phyloP scores from a whole-genome alignment of 1,140 invertebrate species.

The Drosophila tristis region DNA sequence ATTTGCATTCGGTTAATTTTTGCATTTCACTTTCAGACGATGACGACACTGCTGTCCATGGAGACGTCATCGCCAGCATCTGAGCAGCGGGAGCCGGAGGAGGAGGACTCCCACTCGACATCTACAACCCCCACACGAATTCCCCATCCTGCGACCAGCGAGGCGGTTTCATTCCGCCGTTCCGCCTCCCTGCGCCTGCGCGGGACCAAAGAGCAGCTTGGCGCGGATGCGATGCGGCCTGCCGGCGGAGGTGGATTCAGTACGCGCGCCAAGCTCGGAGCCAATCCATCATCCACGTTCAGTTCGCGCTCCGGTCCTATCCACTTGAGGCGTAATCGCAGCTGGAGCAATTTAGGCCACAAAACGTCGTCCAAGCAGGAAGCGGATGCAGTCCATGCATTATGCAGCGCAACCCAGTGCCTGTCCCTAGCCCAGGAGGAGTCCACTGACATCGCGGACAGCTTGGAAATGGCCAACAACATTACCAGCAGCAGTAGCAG shows the following conservation, averaged over 20 bases:
- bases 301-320: slow-evolving; percentile 20
- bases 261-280: slow-evolving; percentile 73
- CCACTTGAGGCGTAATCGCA: slow-evolving; percentile 61
- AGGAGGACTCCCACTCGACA: slow-evolving; percentile 19
- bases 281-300: slow-evolving; percentile 44
- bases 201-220: slow-evolving; percentile 51
- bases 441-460: slow-evolving; percentile 11
- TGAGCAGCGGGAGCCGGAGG: slow-evolving; percentile 16
- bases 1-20: slow-evolving; percentile 40
- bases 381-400: slow-evolving; percentile 40
- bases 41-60: slow-evolving; percentile 56
- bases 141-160: slow-evolving; percentile 50
- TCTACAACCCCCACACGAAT: slow-evolving; percentile 62
- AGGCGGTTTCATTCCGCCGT: slow-evolving; percentile 52
- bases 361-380: slow-evolving; percentile 37
- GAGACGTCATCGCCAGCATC: slow-evolving; percentile 59
- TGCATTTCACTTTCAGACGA: slow-evolving; percentile 31
- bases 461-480: slow-evolving; percentile 14
- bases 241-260: slow-evolving; percentile 55
- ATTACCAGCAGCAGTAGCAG: slow-evolving; percentile 36
- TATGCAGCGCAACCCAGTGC: slow-evolving; percentile 55
- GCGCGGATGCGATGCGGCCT: slow-evolving; percentile 5
- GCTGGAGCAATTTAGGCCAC: slow-evolving; percentile 67
- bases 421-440: slow-evolving; percentile 39
- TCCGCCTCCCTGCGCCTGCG: slow-evolving; percentile 77